Percentiles rank a stretch among this genome's conserved stretches.
Evolutionary conservation across 2,113 vertebrate species (phyloP).

Genomic region (Todiramphus saurophagus): DNA sequence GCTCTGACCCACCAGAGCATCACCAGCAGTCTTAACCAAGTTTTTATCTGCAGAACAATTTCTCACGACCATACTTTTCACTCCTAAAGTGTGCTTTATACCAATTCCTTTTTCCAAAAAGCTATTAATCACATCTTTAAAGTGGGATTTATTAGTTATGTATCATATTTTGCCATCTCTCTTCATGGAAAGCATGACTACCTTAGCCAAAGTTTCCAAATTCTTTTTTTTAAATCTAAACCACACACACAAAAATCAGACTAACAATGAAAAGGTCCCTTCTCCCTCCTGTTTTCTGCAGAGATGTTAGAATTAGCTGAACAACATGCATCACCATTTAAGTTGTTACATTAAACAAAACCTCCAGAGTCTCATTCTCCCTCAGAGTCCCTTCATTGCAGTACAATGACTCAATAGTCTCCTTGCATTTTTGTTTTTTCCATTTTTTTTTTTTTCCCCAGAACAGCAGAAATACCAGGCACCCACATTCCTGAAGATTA

Average conservation of each 20-base stretch:
- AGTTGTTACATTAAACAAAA: background rate
- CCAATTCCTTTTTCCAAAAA: background rate
- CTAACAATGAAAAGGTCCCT: background rate
- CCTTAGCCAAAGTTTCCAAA: no score
- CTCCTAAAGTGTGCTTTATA: background rate
- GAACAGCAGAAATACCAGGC: constrained; percentile 19
- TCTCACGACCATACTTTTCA: background rate
- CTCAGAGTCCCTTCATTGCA: background rate
- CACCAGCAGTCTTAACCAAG: background rate
- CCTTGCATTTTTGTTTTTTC: background rate
- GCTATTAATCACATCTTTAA: background rate
- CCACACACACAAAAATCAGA: background rate
- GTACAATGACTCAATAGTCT: constrained; percentile 19
- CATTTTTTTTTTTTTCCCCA: background rate
- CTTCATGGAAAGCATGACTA: background rate
- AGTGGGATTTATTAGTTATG: background rate
- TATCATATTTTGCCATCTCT: background rate
- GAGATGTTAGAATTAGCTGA: background rate
- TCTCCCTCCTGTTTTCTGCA: background rate
- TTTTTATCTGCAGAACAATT: background rate
- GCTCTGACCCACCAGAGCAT: background rate
- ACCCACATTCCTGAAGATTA: constrained; percentile 6
- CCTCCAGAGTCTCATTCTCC: background rate
- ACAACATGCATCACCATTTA: background rate
- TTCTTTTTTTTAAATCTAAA: background rate